These are phyloP conservation scores for Andrena camellia DNA, from an alignment of 2,888 invertebrate species.

Conservation along the genomic window DNA sequence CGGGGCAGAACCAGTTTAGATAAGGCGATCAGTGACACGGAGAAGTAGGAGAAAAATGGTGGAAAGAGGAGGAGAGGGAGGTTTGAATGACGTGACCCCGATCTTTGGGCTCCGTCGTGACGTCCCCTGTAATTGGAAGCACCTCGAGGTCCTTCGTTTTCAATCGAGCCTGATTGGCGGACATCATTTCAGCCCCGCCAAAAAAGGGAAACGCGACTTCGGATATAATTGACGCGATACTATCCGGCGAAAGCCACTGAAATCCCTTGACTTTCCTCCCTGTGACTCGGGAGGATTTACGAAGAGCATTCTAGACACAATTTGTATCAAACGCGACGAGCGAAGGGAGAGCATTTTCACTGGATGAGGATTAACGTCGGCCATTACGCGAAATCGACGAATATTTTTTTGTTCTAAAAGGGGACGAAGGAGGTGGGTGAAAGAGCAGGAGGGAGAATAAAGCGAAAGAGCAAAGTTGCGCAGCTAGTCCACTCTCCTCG, in stretches of 20 bases:
- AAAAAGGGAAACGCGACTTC: conserved; percentile 17
- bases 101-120: conserved; percentile 71
- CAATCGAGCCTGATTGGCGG: conserved; percentile 62
- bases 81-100: conserved; percentile 78
- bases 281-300: neutral
- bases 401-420: conserved; percentile 17
- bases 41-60: conserved; percentile 53
- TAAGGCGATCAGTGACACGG: conserved; percentile 61
- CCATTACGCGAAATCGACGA: conserved; percentile 47
- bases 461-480: conserved; percentile 53
- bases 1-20: conserved; percentile 53
- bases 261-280: neutral
- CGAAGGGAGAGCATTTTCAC: conserved; percentile 5
- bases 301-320: conserved; percentile 12
- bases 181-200: conserved; percentile 26
- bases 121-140: conserved; percentile 78
- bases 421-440: conserved; percentile 3
- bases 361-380: conserved; percentile 41
- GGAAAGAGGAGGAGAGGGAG: conserved; percentile 54
- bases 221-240: conserved; percentile 43
- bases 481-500: conserved; percentile 54
- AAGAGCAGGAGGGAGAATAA: conserved; percentile 27
- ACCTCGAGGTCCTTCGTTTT: conserved; percentile 72
- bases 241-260: neutral
- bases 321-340: conserved; percentile 8